A percentile compares a stretch with the other conserved stretches of the same genome.
These are phyloP conservation scores for Pteria penguin DNA, from an alignment of 2,888 invertebrate genomes.

Conservation along the genomic window DNA sequence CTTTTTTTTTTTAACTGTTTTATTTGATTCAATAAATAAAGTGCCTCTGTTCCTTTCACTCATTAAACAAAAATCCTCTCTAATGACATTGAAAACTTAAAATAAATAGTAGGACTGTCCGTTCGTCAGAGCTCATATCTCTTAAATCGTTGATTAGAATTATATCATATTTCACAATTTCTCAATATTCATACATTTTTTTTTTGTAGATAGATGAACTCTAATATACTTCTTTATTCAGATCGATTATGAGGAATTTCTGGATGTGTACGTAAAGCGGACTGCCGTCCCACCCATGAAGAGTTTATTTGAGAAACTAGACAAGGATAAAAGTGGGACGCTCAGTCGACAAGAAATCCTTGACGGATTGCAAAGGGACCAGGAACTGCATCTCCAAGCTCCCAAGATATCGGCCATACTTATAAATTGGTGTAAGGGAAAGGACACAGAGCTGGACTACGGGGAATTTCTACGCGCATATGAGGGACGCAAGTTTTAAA, in stretches of 20 bases:
- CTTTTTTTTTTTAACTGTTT: background rate
- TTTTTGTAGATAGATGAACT: too few species aligned
- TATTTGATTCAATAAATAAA: too few species aligned
- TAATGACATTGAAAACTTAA: too few species aligned
- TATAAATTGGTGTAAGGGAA: conserved; percentile 60
- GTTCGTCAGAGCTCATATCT: too few species aligned
- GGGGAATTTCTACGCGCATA: conserved; percentile 57
- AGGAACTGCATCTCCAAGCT: conserved; percentile 63
- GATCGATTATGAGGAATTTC: conserved; percentile 72
- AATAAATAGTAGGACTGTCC: too few species aligned
- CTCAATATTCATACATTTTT: too few species aligned
- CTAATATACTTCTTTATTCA: conserved; percentile 30
- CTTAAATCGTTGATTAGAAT: too few species aligned
- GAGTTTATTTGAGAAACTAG: conserved; percentile 62
- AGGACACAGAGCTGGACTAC: conserved; percentile 63
- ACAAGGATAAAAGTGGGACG: conserved; percentile 69
- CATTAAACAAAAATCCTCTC: too few species aligned
- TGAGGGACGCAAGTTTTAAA: conserved; percentile 1
- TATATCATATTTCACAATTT: too few species aligned
- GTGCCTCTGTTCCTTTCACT: too few species aligned
- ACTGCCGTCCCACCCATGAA: conserved; percentile 57
- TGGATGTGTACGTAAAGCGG: conserved; percentile 62
- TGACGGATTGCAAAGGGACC: conserved; percentile 62
- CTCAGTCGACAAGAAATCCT: conserved; percentile 67
- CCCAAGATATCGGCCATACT: conserved; percentile 64